Evolutionary conservation across 2,888 invertebrate genomes (phyloP), one percentile per base, ranked within the genome.

Genomic region (Heliconius ismenius): DNA sequence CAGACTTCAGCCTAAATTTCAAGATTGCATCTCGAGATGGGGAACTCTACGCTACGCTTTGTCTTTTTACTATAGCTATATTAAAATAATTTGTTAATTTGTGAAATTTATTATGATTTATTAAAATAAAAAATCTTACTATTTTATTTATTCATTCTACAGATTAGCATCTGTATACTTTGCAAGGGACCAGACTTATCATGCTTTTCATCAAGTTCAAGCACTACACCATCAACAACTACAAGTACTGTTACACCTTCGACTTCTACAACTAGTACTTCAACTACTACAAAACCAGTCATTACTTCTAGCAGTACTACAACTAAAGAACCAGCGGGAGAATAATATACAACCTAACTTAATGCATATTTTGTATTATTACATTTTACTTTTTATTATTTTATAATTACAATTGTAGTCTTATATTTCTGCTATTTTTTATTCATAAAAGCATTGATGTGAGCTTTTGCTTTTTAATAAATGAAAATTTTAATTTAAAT

Each of bases 91-190:
- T 7, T 49, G 7, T 49, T 49, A 0, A 49, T 49, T 49, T 49
- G 6, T 2, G 15, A 49, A 18, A 7, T 49, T 49, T 49, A 6
- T 49, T 49, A 6, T 18, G 49, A 49, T 49, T 49, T 7, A 39
- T 39, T 11, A 39, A 39, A 18, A 49, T 18, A 49, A 49, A 18
- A 18, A 18, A 49, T 18, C 6, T 18, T 18, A 60, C 11, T 58
- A 26, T 13, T 24, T 49, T 18, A 11, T 26, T 60, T 32, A 60
- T 76, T 83, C 58, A 60, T 24, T 36, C 75, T 80, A 62, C 85
- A 90, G 88, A 15, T 89, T 11, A 58, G 58, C 58, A 28, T 87
- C 58, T 90, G 91, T 79, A 68, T 90, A 26, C 49, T 91, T 62
- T 90, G 91, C 83, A 88, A 84, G 75, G 87, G 87, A 6, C 83